phyloP scores from a whole-genome alignment of 1,140 invertebrate species.

The Bombyx mori region ASM3026992v2 NC_085115.1:13723501-13724000 shows the following conservation, averaged over 20 bases:
- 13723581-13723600: constrained; percentile 40
- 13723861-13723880: constrained; percentile 38
- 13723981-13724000: constrained; percentile 37
- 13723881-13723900: constrained; percentile 38
- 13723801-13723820: constrained; percentile 42
- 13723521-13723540: constrained; percentile 37
- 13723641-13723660: constrained; percentile 37
- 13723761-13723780: constrained; percentile 31
- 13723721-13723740: constrained; percentile 36
- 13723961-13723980: constrained; percentile 39
- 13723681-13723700: constrained; percentile 42
- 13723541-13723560: constrained; percentile 36
- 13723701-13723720: constrained; percentile 36
- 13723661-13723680: constrained; percentile 44
- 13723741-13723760: constrained; percentile 31
- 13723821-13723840: constrained; percentile 31
- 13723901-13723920: constrained; percentile 41
- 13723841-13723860: constrained; percentile 15
- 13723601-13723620: constrained; percentile 31
- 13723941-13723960: constrained; percentile 39
- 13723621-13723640: constrained; percentile 16
- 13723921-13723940: constrained; percentile 35
- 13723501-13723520: too few species aligned
- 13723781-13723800: constrained; percentile 36
- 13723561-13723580: constrained; percentile 41